These are phyloP conservation scores for Epistrophe grossulariae DNA, from an alignment of 2,888 invertebrate genomes.

Conservation along the genomic window DNA sequence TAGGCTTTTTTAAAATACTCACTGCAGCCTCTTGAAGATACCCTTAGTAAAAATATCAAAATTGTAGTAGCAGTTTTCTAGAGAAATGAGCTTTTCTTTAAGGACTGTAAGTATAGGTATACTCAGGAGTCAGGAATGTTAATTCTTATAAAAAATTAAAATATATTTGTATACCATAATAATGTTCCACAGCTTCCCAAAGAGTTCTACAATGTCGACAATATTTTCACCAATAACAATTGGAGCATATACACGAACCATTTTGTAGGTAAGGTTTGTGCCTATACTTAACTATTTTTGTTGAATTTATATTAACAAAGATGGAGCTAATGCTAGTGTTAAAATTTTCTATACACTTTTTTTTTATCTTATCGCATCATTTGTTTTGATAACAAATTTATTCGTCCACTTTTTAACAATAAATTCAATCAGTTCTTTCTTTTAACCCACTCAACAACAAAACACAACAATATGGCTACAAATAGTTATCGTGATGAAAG, in stretches of 20 bases:
- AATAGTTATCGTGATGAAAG: constrained; percentile 38
- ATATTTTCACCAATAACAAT: neutral
- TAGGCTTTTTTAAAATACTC: too few species aligned
- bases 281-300: neutral
- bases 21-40: too few species aligned
- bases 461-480: constrained; percentile 39
- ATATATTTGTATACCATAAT: too few species aligned
- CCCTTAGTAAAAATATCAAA: too few species aligned
- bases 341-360: neutral
- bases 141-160: too few species aligned
- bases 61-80: too few species aligned
- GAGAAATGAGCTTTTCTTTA: too few species aligned
- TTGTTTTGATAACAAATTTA: neutral
- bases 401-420: neutral
- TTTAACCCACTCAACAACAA: neutral
- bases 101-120: too few species aligned
- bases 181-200: neutral
- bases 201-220: neutral
- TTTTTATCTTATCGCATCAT: neutral
- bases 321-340: neutral
- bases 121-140: too few species aligned
- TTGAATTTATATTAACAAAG: neutral
- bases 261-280: neutral
- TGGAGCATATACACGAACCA: neutral
- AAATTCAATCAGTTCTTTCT: neutral